Conservation (phyloP, 2,797 vertebrate species). For the Synaphobranchus kaupii region DNA sequence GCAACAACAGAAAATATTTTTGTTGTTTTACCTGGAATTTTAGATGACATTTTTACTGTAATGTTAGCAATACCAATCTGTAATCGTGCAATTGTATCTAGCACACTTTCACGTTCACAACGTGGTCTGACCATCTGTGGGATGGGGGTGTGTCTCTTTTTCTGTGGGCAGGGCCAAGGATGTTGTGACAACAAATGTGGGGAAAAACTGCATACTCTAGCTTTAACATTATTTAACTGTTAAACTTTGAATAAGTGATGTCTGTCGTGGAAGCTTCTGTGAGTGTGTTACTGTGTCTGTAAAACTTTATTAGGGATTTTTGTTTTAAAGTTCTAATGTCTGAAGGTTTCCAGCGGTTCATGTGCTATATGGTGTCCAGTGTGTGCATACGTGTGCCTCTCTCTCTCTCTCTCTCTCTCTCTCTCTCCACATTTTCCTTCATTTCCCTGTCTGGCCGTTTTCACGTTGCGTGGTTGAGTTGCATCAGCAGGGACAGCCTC, state of each 20-base stretch:
- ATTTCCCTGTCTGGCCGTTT: constrained; percentile 45
- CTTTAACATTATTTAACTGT: background rate
- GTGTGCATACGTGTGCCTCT: constrained; percentile 24
- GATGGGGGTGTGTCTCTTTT: no score
- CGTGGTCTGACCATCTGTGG: no score
- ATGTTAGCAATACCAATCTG: no score
- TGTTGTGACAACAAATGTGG: no score
- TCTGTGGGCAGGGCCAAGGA: no score
- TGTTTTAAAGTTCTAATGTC: background rate
- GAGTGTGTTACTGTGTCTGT: background rate
- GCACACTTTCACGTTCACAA: no score
- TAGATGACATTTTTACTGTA: no score
- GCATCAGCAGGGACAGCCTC: constrained; percentile 44
- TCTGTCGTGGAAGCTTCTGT: background rate
- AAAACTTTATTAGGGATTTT: background rate
- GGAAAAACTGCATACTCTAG: background rate
- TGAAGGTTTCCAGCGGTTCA: background rate
- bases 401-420: constrained; percentile 18
- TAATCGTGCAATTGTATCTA: no score
- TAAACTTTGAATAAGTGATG: background rate
- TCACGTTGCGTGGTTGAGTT: constrained; percentile 42
- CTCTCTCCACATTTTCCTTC: background rate
- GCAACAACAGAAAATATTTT: no score
- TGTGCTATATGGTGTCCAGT: background rate
- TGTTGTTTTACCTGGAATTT: no score